phyloP scores from a whole-genome alignment of 2,113 vertebrate genomes.

The Catharus bicknelli region DNA sequence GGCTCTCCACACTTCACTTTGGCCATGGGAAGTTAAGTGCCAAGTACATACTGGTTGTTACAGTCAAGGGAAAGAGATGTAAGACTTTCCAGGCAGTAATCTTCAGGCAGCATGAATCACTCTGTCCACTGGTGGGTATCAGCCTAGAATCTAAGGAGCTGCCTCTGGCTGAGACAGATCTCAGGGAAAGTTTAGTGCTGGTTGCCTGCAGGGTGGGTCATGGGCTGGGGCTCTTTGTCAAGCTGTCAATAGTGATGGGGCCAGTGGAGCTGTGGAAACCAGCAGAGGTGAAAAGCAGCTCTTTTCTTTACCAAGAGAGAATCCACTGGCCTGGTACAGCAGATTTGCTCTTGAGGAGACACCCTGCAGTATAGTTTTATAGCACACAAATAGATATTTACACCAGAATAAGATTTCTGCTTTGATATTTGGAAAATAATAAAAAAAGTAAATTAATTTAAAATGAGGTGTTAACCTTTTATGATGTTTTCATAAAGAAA shows the following conservation, averaged over 20 bases:
- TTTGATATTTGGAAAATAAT: background rate
- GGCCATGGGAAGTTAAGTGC: background rate
- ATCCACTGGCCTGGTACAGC: background rate
- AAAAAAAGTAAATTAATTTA: background rate
- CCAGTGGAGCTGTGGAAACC: background rate
- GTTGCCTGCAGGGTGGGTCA: background rate
- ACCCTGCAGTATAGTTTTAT: background rate
- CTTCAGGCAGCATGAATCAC: background rate
- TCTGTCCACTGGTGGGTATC: background rate
- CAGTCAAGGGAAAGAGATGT: background rate
- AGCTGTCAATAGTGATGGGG: background rate
- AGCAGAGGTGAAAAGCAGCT: background rate
- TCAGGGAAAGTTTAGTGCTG: background rate
- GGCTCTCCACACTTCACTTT: background rate
- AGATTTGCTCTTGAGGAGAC: background rate
- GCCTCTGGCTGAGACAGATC: background rate
- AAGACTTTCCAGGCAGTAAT: background rate
- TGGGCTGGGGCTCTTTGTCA: background rate
- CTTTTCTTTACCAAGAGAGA: background rate
- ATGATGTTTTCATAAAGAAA: background rate
- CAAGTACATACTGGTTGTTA: background rate
- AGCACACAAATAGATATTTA: background rate
- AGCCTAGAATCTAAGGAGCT: background rate
- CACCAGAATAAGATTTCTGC: background rate
- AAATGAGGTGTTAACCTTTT: background rate